A percentile compares a stretch with the other conserved stretches of the same genome.
phyloP scores from a whole-genome alignment of 2,113 vertebrate species.

The Haemorhous mexicanus region DNA sequence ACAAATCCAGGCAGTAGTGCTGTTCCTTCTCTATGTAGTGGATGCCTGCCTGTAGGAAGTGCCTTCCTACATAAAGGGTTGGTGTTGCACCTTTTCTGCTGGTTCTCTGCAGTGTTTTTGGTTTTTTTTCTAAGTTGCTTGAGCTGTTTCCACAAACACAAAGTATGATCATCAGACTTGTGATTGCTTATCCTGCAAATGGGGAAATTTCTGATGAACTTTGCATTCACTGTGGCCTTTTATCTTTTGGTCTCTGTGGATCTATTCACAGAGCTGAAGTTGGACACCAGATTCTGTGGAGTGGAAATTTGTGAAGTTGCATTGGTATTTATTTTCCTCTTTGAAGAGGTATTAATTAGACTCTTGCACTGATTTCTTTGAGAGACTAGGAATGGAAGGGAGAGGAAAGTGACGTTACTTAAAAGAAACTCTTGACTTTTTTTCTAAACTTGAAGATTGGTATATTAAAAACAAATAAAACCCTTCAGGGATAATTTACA shows the following conservation, averaged over 20 bases:
- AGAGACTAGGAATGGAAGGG: neutral
- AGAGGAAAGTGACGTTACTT: neutral
- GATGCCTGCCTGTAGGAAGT: neutral
- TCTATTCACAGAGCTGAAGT: neutral
- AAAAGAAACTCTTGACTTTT: neutral
- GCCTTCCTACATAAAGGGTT: neutral
- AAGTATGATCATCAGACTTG: neutral
- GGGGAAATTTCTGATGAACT: neutral
- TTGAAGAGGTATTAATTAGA: neutral
- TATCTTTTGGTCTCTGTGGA: neutral
- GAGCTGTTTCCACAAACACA: neutral
- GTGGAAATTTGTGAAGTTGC: neutral
- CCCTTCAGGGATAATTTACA: neutral
- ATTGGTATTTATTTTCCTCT: neutral
- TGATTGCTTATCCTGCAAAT: neutral
- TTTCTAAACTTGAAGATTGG: neutral
- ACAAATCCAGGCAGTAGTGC: neutral
- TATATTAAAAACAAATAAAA: constrained; percentile 18
- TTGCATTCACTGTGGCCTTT: neutral
- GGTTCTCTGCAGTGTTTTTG: neutral
- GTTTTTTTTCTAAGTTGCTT: neutral
- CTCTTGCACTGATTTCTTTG: neutral
- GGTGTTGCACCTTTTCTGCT: neutral
- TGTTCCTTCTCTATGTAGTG: neutral
- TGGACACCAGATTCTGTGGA: neutral